These are phyloP conservation scores for Grammatotria lemairii DNA, from an alignment of 2,113 vertebrate species.

Conservation along the genomic window DNA sequence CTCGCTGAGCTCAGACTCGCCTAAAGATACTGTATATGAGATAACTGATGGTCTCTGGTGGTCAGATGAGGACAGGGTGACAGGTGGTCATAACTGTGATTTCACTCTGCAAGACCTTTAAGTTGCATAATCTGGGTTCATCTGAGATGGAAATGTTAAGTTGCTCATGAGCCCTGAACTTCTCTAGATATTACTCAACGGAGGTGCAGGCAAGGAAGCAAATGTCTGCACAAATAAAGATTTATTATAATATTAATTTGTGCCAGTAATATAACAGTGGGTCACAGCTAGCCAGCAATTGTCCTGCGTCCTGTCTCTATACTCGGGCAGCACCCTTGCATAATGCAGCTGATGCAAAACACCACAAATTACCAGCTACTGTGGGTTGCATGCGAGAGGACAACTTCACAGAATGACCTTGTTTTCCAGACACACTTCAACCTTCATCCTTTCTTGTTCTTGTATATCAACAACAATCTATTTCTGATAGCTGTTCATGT, in stretches of 20 bases:
- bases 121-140: constrained; percentile 23
- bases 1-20: background rate
- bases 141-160: background rate
- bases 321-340: background rate
- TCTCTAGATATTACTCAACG: background rate
- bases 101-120: background rate
- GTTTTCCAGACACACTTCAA: background rate
- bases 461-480: background rate
- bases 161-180: background rate
- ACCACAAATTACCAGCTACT: background rate
- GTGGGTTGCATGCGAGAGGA: background rate
- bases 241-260: background rate
- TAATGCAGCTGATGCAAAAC: background rate
- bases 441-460: background rate
- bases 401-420: background rate
- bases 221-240: background rate
- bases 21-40: constrained; percentile 2
- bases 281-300: background rate
- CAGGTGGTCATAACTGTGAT: background rate
- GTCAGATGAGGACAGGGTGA: constrained; percentile 8
- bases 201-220: background rate
- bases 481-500: background rate
- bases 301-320: background rate
- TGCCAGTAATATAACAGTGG: background rate
- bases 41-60: background rate